Evolutionary conservation across 2,888 invertebrate genomes (phyloP), one percentile per base, ranked within the genome.

Genomic region (Cosmopolites sordidus): DNA sequence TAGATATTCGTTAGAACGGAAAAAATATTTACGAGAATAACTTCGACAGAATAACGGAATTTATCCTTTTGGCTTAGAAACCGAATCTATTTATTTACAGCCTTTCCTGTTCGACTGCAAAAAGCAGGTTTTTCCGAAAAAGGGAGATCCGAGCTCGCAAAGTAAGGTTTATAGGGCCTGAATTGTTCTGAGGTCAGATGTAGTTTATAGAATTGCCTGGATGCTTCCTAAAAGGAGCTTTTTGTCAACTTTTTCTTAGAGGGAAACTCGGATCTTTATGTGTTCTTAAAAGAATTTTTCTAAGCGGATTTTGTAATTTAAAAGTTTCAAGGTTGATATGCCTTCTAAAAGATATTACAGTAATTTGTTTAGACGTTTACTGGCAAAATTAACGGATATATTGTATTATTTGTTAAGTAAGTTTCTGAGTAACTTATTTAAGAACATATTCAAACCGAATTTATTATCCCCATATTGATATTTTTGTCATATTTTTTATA

Each of bases 261-360:
- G 33, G 12, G 33, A 33, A 33, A 33, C 33, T 33, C 12, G 11
- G n/a, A 12, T 52, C 38, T 42, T 46, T 47, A 42, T 47, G 47
- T 42, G 43, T 43, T 18, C 48, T 53, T 29, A 43, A 8, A 18
- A 40, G 48, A 22, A 40, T 54, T 48, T 49, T 49, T 18, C 15
- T 33, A 37, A 16, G 40, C 22, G 45, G 54, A 54, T 54, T 44
- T 48, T 48, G 30, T 39, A 40, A 46, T 48, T 54, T 16, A 17
- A 54, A 54, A 22, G 22, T 22, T 22, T 8, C 22, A 3, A 22
- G 8, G 22, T 22, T 8, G 22, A 8, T 22, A 22, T 22, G 3
- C 8, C 4, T 22, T 22, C 22, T 3, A 8, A 22, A 5, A 22
- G 22, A 8, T 8, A 22, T 22, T 8, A 22, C 22, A 5, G 22